Evolutionary conservation across 2,113 vertebrate genomes (phyloP).

Genomic region (Rhinogobius similis): DNA sequence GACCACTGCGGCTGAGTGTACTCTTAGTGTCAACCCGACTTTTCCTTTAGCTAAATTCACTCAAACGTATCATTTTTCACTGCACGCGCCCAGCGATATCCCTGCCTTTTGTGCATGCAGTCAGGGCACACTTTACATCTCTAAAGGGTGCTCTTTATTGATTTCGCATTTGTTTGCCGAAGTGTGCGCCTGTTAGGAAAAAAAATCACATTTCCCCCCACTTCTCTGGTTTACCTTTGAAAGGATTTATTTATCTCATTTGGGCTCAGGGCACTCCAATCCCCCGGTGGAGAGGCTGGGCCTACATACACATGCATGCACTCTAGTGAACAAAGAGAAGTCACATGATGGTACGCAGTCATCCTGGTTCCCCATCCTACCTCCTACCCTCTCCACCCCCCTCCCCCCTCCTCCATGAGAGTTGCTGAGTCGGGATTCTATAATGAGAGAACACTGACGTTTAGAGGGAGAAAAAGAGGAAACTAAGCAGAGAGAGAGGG

Average conservation of each 20-base stretch:
- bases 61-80: slow-evolving; percentile 24
- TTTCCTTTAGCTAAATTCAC: slow-evolving; percentile 36
- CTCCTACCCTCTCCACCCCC: not conserved
- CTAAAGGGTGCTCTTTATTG: slow-evolving; percentile 44
- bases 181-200: slow-evolving; percentile 40
- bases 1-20: slow-evolving; percentile 15
- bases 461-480: slow-evolving; percentile 59
- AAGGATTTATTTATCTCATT: slow-evolving; percentile 58
- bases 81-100: slow-evolving; percentile 13
- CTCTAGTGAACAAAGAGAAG: slow-evolving; percentile 44
- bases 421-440: slow-evolving; percentile 72
- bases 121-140: slow-evolving; percentile 23
- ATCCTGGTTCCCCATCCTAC: slow-evolving; percentile 16
- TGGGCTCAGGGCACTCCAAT: slow-evolving; percentile 38
- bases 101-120: slow-evolving; percentile 31
- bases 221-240: slow-evolving; percentile 30
- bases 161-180: slow-evolving; percentile 66
- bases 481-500: slow-evolving; percentile 52
- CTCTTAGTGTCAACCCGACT: slow-evolving; percentile 11
- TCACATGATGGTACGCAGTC: slow-evolving; percentile 43
- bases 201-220: slow-evolving; percentile 19
- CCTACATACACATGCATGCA: slow-evolving; percentile 17
- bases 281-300: slow-evolving; percentile 16
- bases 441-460: slow-evolving; percentile 71
- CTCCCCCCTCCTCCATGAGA: slow-evolving; percentile 25